Base-by-base conservation (phyloP, 2,113 vertebrate genomes). In the Lophius piscatorius region DNA sequence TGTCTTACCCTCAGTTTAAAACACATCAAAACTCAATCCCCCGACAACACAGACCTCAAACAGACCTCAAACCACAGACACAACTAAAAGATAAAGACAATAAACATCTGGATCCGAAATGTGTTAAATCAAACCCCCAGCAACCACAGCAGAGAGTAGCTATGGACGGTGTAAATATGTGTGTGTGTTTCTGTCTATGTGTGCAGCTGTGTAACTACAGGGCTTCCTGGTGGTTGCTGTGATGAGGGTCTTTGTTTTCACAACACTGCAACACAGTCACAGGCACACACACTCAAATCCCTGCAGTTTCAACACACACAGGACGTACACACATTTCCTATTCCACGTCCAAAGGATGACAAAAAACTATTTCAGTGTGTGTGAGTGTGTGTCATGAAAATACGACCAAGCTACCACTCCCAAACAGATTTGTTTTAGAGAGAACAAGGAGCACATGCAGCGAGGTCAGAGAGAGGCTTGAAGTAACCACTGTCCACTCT, bases 211-310 rank as follows among this genome's bases (percentile, higher is more conserved):
- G 52, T 70, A 48, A 82, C 65, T 68, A 61, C 63, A 54, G 57
- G 74, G 51, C 56, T 81, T 57, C 65, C 55, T 45, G 24, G 56
- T 44, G 52, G 22, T 46, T 73, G 70, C 72, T 65, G 59, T 44
- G 81, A 64, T 49, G 46, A 64, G 40, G 38, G 42, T 64, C 70
- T 78, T 80, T 84, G 79, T 82, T 83, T 85, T 79, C 61, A 59
- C 31, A 51, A 28, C 38, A 31, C 48, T 31, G 55, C 46, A 60
- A 67, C 66, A 70, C 55, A 59, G 26, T 11, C 36, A 34, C 28
- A 55, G 23, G 45, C 39, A 59, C 41, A 56, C 42, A 33, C 63
- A 31, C 31, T 38, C 29, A 39, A 58, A 52, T 58, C 40, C 69
- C 56, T 55, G 58, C 51, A 49, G 47, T 44, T 31, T n/a, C 57